phyloP scores from a whole-genome alignment of 2,797 vertebrate genomes.

The Tapirus indicus region DNA sequence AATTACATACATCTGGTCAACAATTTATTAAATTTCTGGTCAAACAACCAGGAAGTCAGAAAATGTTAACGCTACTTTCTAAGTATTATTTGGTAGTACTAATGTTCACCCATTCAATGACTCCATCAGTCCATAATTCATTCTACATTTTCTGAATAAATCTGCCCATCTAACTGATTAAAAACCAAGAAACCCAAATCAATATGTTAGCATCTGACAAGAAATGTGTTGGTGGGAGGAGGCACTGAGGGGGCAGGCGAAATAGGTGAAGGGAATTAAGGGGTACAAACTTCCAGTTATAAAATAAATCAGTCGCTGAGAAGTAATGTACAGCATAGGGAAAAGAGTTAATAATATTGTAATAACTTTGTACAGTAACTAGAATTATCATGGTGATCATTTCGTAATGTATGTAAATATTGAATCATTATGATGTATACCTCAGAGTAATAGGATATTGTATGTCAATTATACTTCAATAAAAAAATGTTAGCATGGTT shows the following conservation, averaged over 20 bases:
- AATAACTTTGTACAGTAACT: no score
- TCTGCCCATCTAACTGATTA: background rate
- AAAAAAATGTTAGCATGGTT: background rate
- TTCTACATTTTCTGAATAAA: constrained; percentile 44
- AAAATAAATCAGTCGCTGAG: no score
- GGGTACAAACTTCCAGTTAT: no score
- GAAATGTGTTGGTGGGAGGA: constrained; percentile 26
- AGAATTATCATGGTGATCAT: no score
- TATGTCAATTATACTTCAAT: no score
- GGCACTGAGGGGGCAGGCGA: no score
- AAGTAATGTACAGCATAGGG: no score
- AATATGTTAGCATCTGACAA: background rate
- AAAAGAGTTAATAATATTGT: no score
- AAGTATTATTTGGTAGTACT: background rate
- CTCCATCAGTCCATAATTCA: background rate
- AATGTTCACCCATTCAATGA: background rate
- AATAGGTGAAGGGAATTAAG: no score
- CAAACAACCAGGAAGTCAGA: background rate
- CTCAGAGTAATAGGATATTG: no score
- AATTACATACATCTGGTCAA: background rate
- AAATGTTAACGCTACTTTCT: background rate
- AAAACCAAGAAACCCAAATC: constrained; percentile 29
- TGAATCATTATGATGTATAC: no score
- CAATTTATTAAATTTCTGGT: background rate
- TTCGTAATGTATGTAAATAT: no score